Conservation (phyloP, 2,888 invertebrate genomes). For the Dorcus parallelipipedus region DNA sequence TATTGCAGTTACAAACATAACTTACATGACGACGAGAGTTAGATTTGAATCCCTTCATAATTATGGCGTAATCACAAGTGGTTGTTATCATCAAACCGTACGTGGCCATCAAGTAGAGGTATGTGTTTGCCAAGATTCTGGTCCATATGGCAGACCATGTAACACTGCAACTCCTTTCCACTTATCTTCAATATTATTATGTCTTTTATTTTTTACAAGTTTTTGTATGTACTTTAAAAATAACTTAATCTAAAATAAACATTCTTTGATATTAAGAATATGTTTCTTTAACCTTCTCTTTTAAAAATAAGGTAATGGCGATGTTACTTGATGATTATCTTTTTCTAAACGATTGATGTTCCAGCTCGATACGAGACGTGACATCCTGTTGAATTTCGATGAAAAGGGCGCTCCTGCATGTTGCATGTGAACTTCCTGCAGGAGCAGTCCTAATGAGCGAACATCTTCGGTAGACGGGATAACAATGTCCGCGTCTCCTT, state of each 20-base stretch:
- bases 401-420: too few species aligned
- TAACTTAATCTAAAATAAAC: too few species aligned
- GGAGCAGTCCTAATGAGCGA: conserved; percentile 12
- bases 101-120: conserved; percentile 52
- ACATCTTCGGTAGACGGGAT: conserved; percentile 17
- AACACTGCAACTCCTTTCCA: conserved; percentile 34
- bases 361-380: too few species aligned
- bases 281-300: too few species aligned
- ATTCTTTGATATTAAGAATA: too few species aligned
- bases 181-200: neutral
- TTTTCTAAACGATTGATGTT: too few species aligned
- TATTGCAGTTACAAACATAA: conserved; percentile 64
- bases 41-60: conserved; percentile 41
- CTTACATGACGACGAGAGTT: conserved; percentile 67
- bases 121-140: conserved; percentile 51
- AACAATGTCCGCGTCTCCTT: conserved; percentile 16
- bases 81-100: conserved; percentile 56
- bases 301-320: too few species aligned
- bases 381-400: too few species aligned
- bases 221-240: too few species aligned
- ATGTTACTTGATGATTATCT: too few species aligned
- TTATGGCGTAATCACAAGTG: conserved; percentile 52
- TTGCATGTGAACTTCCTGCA: neutral
- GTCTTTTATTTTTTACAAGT: too few species aligned
- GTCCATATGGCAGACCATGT: conserved; percentile 48